These are phyloP conservation scores for Macaria notata DNA, from an alignment of 2,888 invertebrate genomes.

Conservation along the genomic window DNA sequence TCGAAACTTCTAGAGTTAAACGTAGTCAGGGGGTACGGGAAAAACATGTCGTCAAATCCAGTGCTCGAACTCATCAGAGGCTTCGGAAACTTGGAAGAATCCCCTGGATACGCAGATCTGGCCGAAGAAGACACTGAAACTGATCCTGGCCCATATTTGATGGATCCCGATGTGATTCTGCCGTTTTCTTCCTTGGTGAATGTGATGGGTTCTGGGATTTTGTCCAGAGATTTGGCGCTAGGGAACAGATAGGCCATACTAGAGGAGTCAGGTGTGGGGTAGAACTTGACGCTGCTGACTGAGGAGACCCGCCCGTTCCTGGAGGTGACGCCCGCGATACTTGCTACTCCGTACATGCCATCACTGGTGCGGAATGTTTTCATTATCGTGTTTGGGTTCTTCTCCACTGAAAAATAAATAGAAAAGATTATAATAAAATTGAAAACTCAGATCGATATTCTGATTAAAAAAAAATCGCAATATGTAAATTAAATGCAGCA, in stretches of 20 bases:
- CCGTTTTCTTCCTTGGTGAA: constrained; percentile 49
- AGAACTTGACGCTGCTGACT: constrained; percentile 52
- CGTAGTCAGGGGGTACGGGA: constrained; percentile 31
- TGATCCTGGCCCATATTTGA: constrained; percentile 54
- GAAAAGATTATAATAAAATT: neutral
- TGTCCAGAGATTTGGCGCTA: constrained; percentile 27
- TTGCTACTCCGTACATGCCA: constrained; percentile 50
- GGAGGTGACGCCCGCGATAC: constrained; percentile 52
- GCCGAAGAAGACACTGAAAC: constrained; percentile 54
- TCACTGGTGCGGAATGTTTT: constrained; percentile 34
- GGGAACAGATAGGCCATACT: constrained; percentile 23
- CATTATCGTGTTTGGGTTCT: constrained; percentile 17
- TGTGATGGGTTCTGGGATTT: constrained; percentile 41
- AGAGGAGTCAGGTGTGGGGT: constrained; percentile 34
- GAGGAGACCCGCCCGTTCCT: constrained; percentile 59
- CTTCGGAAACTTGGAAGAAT: constrained; percentile 32
- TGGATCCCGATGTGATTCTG: constrained; percentile 47
- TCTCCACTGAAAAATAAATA: constrained; percentile 18
- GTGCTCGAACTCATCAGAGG: constrained; percentile 3
- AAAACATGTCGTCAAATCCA: constrained; percentile 26
- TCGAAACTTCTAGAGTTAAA: constrained; percentile 38
- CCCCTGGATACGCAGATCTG: constrained; percentile 39
- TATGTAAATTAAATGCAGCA: constrained; percentile 14
- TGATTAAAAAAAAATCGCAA: neutral
- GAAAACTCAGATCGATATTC: no score